Base-by-base conservation (phyloP, 2,888 invertebrate genomes). In the Ophioninae sp. region DNA sequence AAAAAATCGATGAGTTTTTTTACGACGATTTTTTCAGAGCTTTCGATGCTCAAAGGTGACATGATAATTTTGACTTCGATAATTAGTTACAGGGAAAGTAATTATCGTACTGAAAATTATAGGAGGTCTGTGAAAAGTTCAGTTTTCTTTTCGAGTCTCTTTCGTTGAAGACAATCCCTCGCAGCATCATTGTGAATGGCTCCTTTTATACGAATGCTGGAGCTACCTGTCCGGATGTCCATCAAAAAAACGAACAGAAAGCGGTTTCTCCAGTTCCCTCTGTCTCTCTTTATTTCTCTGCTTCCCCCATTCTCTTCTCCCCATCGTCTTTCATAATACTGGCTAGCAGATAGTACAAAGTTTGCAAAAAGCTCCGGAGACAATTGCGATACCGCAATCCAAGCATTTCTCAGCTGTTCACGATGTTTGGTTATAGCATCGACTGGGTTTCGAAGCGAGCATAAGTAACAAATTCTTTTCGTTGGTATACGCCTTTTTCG, bases 341-440 rank as follows among this genome's bases (percentile, higher is more conserved):
- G 71, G 37, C 30, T 20, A 71, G 44, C 83, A 22, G 74, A 83
- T 83, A 81, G 69, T 71, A 74, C 69, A 44, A 69, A 78, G 67
- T 65, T 83, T 74, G 81, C 78, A 73, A 73, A 79, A 84, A 79
- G 71, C 79, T 75, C 71, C 44, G 44, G 73, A 79, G 79, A 22
- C 67, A 69, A n/a, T 59, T 37, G 41, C 78, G 41, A 81, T 84
- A 75, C 44, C 78, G 79, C 65, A 61, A 67, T 59, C 65, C n/a
- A 37, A 71, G 61, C 81, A 81, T 81, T 77, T 67, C 81, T 72
- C 67, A 79, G 79, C 67, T 73, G 75, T 81, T 67, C 51, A 79
- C 73, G 77, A 72, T 67, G 39, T 72, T 77, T 72, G 81, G 72
- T 67, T 72, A 64, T 59, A 64, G 58, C 41, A 56, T 65, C 51